A percentile compares a stretch with the other conserved stretches of the same genome.
These are phyloP conservation scores for Pseudochirops corinnae DNA, from an alignment of 2,797 vertebrate genomes.

Conservation along the genomic window DNA sequence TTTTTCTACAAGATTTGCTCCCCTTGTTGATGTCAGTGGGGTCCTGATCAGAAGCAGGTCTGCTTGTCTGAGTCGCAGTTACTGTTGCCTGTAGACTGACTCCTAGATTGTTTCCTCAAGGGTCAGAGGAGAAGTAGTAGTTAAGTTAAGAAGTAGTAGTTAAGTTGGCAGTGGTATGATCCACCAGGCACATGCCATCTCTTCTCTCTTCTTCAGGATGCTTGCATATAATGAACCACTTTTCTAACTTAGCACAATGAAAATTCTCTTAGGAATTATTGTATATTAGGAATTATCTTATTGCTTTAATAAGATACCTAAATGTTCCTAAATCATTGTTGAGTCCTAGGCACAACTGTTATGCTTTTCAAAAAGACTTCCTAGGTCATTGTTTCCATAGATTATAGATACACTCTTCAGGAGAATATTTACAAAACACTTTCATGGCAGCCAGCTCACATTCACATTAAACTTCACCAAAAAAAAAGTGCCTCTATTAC, in stretches of 20 bases:
- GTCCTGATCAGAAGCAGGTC: not conserved
- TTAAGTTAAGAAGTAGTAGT: not conserved
- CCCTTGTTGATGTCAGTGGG: not conserved
- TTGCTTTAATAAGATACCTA: constrained; percentile 13
- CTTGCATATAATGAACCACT: not conserved
- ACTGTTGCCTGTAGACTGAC: not conserved
- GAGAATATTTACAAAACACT: not conserved
- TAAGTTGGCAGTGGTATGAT: not conserved
- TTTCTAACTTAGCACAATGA: not conserved
- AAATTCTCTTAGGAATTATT: constrained; percentile 4
- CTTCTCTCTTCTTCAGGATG: not conserved
- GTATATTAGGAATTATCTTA: not conserved
- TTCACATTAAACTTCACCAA: not conserved
- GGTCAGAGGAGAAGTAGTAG: not conserved
- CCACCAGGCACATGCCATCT: not conserved
- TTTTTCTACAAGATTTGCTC: not conserved
- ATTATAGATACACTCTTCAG: not conserved
- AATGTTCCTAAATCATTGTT: not conserved
- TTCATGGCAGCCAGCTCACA: not conserved
- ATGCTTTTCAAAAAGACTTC: constrained; percentile 30
- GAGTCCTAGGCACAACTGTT: not conserved
- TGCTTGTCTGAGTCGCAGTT: not conserved
- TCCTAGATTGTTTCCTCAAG: not conserved
- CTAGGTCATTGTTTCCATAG: not conserved
- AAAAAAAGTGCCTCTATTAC: not conserved